phyloP scores from a whole-genome alignment of 2,797 vertebrate genomes.

The Chromobotia macracanthus region DNA sequence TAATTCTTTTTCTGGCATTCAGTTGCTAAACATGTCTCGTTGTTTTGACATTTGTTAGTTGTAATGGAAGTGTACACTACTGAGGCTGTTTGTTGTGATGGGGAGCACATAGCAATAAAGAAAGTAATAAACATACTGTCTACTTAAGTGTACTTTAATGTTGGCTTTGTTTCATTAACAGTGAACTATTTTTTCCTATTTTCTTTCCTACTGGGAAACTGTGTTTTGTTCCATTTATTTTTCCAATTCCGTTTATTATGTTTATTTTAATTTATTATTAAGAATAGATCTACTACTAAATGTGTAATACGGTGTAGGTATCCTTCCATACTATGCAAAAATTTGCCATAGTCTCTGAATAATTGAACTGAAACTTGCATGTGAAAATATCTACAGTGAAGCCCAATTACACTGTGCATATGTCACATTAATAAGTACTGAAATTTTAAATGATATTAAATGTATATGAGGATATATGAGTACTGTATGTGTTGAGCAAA shows the following conservation, averaged over 20 bases:
- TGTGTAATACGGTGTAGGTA: too few relatives aligned
- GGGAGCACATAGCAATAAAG: slow-evolving; percentile 93
- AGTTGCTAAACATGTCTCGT: slow-evolving; percentile 57
- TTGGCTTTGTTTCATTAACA: not conserved
- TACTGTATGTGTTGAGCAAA: not conserved
- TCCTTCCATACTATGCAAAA: too few relatives aligned
- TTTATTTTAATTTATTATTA: not conserved
- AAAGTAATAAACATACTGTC: slow-evolving; percentile 61
- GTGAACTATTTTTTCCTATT: not conserved
- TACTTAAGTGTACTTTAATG: slow-evolving; percentile 10
- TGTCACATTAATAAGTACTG: not conserved
- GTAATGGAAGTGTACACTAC: slow-evolving; percentile 86
- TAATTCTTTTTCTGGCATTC: slow-evolving; percentile 60
- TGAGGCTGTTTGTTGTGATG: slow-evolving; percentile 90
- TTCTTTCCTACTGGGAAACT: not conserved
- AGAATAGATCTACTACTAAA: not conserved
- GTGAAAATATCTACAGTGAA: not conserved
- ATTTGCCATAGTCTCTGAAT: too few relatives aligned
- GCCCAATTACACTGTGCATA: not conserved
- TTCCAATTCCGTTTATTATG: not conserved
- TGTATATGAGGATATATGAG: not conserved
- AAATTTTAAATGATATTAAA: too few relatives aligned
- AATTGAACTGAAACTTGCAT: not conserved
- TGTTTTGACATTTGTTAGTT: slow-evolving; percentile 72
- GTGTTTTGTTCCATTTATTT: not conserved